A percentile compares a stretch with the other conserved stretches of the same genome.
Conservation (phyloP, 2,888 invertebrate species). For the Miltochrista miniata region DNA sequence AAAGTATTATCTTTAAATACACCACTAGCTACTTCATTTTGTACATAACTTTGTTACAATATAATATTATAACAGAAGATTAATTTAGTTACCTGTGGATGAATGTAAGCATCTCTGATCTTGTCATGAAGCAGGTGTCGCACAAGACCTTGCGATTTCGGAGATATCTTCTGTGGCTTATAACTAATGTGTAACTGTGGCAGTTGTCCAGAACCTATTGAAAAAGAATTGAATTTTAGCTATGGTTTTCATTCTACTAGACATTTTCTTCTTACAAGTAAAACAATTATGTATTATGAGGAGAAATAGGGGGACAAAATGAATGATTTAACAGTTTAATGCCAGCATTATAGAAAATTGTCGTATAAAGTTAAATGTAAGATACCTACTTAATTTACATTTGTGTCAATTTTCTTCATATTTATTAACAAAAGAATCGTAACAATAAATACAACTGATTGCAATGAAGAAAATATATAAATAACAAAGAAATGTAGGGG, state of each 20-base stretch:
- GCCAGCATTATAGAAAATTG: too few species aligned
- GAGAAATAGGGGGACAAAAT: background rate
- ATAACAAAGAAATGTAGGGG: too few species aligned
- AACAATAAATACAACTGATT: background rate
- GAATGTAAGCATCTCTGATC: conserved; percentile 98
- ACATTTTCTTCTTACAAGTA: too few species aligned
- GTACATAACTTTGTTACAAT: too few species aligned
- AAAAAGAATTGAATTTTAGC: background rate
- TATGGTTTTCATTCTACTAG: too few species aligned
- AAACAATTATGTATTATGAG: too few species aligned
- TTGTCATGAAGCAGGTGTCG: conserved; percentile 97
- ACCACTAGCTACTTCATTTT: too few species aligned
- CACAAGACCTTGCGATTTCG: conserved; percentile 97
- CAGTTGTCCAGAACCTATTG: conserved; percentile 84
- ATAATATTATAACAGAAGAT: background rate
- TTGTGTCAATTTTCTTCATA: background rate
- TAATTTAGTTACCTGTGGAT: conserved; percentile 88
- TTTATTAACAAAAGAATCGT: background rate
- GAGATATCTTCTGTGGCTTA: conserved; percentile 99
- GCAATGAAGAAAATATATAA: background rate
- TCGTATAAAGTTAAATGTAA: too few species aligned
- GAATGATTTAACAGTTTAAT: background rate
- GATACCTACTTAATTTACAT: too few species aligned
- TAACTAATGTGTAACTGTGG: conserved; percentile 99
- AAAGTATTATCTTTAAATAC: too few species aligned